Conservation (phyloP, 1,140 invertebrate genomes). For the Ephestia elutella region DNA sequence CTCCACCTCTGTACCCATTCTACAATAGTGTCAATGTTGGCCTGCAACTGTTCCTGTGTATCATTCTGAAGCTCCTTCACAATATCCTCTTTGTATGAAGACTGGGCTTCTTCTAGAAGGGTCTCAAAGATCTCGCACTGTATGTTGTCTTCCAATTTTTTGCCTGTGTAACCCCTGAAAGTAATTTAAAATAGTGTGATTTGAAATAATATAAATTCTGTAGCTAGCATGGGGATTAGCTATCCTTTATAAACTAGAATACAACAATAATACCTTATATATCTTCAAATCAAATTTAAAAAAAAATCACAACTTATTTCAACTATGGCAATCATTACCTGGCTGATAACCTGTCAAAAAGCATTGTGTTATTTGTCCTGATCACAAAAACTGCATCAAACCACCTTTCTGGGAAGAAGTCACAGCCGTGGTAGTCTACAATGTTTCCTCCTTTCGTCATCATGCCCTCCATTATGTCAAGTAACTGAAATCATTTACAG, state of each 20-base stretch:
- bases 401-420: constrained; percentile 97
- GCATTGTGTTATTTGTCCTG: constrained; percentile 87
- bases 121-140: constrained; percentile 98
- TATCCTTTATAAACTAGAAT: too few species aligned
- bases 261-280: too few species aligned
- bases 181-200: background rate
- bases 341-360: constrained; percentile 84
- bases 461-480: constrained; percentile 90
- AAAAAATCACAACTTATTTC: too few species aligned
- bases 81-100: constrained; percentile 88
- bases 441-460: constrained; percentile 92
- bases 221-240: too few species aligned
- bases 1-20: constrained; percentile 91
- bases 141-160: constrained; percentile 95
- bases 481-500: constrained; percentile 76
- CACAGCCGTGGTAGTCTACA: constrained; percentile 97
- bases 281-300: too few species aligned
- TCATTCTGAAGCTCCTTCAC: constrained; percentile 89
- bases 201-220: too few species aligned
- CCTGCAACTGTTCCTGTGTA: constrained; percentile 83
- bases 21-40: constrained; percentile 87
- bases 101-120: constrained; percentile 92
- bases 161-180: constrained; percentile 89
- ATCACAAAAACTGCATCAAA: constrained; percentile 97
- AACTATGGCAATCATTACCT: background rate